Evolutionary conservation across 2,113 vertebrate species (phyloP).

Genomic region (Caloenas nicobarica): DNA sequence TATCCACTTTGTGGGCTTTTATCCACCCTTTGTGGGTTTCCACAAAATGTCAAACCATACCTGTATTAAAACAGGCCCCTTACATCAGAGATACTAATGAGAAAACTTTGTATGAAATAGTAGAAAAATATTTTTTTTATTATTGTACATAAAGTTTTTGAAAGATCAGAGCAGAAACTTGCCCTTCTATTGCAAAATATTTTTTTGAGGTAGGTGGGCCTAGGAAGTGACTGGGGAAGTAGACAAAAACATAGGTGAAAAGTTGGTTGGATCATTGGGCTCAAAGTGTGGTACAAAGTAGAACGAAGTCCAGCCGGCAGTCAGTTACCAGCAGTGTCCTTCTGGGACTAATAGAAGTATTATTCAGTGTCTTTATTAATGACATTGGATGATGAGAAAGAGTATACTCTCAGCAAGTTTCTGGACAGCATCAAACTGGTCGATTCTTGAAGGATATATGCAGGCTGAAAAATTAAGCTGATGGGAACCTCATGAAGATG

Average conservation of each 20-base stretch:
- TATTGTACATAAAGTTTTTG: not conserved
- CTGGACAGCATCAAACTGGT: not conserved
- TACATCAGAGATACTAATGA: not conserved
- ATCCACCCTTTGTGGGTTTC: not conserved
- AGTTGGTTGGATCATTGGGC: not conserved
- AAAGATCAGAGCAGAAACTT: not conserved
- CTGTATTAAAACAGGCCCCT: not conserved
- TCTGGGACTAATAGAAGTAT: not conserved
- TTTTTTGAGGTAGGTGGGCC: not conserved
- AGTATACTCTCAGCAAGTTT: not conserved
- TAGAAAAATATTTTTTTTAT: not conserved
- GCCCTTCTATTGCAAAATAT: not conserved
- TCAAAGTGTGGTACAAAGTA: not conserved
- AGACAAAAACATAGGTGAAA: not conserved
- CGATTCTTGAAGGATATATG: not conserved
- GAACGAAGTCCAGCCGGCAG: not conserved
- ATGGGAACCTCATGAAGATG: not conserved
- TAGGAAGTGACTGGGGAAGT: not conserved
- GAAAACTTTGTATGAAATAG: not conserved
- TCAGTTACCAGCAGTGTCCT: not conserved
- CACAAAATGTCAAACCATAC: not conserved
- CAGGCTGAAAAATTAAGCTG: not conserved
- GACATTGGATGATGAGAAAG: not conserved
- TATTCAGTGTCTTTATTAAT: not conserved
- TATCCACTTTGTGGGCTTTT: too few species aligned